These are phyloP conservation scores for Dryadula phaetusa DNA, from an alignment of 2,888 invertebrate species.

Conservation along the genomic window DNA sequence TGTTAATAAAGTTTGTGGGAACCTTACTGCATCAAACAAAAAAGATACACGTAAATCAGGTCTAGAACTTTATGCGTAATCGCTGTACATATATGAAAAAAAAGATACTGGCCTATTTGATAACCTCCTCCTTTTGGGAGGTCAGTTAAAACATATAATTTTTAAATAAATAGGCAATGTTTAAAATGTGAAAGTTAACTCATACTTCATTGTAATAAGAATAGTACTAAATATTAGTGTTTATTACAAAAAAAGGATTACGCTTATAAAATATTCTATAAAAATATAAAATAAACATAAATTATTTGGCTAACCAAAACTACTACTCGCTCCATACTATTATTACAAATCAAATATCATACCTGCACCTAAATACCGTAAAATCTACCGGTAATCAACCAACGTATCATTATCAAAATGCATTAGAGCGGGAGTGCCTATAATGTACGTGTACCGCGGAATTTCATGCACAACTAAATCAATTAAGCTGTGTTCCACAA, in stretches of 20 bases:
- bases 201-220: neutral
- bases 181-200: neutral
- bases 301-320: neutral
- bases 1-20: too few relatives aligned
- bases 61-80: too few relatives aligned
- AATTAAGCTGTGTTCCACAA: constrained; percentile 70
- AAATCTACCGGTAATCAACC: constrained; percentile 17
- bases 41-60: too few relatives aligned
- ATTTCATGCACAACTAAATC: constrained; percentile 80
- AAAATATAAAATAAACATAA: neutral
- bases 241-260: neutral
- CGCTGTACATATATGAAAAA: too few relatives aligned
- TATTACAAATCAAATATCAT: constrained; percentile 13
- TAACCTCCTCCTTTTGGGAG: too few relatives aligned
- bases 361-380: constrained; percentile 1
- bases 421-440: constrained; percentile 57
- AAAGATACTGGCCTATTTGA: too few relatives aligned
- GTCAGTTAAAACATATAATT: too few relatives aligned
- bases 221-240: neutral
- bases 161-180: too few relatives aligned
- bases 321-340: constrained; percentile 13
- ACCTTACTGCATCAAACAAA: too few relatives aligned
- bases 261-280: neutral
- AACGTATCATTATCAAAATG: constrained; percentile 52
- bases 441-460: constrained; percentile 51